phyloP scores from a whole-genome alignment of 1,140 invertebrate species.

The Papilio machaon region DNA sequence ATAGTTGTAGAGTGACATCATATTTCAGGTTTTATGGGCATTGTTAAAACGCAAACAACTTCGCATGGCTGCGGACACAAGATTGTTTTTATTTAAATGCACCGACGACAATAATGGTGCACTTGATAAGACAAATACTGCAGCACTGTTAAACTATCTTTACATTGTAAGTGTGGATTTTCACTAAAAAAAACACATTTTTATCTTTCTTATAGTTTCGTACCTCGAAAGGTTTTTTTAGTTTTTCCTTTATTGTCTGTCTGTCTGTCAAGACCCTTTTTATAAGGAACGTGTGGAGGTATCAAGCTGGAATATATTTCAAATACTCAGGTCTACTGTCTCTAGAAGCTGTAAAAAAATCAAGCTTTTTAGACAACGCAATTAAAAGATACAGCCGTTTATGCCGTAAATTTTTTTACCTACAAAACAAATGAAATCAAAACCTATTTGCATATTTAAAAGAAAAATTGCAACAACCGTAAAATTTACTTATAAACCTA shows the following conservation, averaged over 20 bases:
- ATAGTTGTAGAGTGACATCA: not conserved
- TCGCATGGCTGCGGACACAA: not conserved
- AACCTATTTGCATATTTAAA: too few species aligned
- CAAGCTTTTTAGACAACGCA: too few species aligned
- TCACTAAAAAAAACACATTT: not conserved
- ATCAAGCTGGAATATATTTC: too few species aligned
- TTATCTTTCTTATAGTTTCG: too few species aligned
- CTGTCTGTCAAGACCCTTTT: too few species aligned
- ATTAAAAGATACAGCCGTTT: too few species aligned
- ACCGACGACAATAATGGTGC: not conserved
- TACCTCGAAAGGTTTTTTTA: not conserved
- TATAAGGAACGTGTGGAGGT: too few species aligned
- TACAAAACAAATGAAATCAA: too few species aligned
- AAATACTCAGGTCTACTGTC: not conserved
- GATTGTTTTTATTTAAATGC: slow-evolving; percentile 23
- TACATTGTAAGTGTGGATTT: not conserved
- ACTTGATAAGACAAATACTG: slow-evolving; percentile 1
- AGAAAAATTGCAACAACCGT: too few species aligned
- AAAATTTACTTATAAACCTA: too few species aligned
- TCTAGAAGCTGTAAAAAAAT: too few species aligned
- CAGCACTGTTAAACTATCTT: not conserved
- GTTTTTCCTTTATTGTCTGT: not conserved
- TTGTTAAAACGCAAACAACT: slow-evolving; percentile 10
- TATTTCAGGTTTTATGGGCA: slow-evolving; percentile 4
- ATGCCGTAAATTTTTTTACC: too few species aligned